Evolutionary conservation across 2,113 vertebrate species (phyloP).

Genomic region (Mystacornis crossleyi): DNA sequence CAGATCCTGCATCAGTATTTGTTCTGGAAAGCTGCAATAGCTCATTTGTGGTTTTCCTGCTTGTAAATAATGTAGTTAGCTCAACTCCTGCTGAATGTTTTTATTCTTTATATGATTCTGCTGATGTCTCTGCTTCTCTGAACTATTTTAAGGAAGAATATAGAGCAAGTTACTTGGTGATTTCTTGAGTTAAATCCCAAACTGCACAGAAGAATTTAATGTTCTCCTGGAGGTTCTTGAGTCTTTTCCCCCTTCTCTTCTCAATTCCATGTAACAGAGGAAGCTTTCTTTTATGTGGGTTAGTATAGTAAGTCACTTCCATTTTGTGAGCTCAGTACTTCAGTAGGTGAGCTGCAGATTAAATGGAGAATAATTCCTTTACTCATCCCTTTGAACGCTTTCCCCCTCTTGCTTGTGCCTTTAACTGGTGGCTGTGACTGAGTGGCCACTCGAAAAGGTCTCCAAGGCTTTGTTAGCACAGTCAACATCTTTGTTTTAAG

Average conservation of each 20-base stretch:
- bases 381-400: not conserved
- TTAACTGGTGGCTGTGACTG: not conserved
- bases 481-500: not conserved
- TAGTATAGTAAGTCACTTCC: not conserved
- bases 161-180: not conserved
- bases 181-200: not conserved
- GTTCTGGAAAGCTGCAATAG: slow-evolving; percentile 20
- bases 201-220: not conserved
- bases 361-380: not conserved
- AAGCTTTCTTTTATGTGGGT: not conserved
- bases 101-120: not conserved
- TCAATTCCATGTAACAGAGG: not conserved
- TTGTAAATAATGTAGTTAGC: slow-evolving; percentile 41
- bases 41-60: slow-evolving; percentile 40
- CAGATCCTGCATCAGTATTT: not conserved
- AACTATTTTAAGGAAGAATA: not conserved
- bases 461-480: not conserved
- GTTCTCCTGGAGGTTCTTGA: not conserved
- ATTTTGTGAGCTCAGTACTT: not conserved
- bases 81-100: not conserved
- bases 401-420: not conserved
- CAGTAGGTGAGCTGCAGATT: not conserved
- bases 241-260: not conserved
- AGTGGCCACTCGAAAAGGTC: not conserved
- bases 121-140: not conserved